Percentiles rank a stretch among this genome's conserved stretches.
These are phyloP conservation scores for Actinostola sp. DNA, from an alignment of 92 coral and sea anemone genomes.

Conservation along the genomic window DNA sequence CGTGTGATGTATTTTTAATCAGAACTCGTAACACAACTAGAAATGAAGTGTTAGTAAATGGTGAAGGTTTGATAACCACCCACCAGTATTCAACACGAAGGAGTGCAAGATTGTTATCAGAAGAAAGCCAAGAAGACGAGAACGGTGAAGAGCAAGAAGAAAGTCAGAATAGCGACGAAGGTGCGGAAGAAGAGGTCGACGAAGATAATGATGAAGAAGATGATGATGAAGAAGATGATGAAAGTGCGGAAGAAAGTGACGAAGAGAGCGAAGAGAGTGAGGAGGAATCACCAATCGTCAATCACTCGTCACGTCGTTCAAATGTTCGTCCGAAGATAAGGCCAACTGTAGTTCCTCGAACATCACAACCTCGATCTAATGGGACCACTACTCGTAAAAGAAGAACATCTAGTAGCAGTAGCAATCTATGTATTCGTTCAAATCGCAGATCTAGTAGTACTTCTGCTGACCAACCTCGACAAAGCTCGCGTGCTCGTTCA, in stretches of 20 bases:
- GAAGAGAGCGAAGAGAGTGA: slow-evolving; percentile 78
- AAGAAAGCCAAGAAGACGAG: slow-evolving; percentile 45
- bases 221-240: slow-evolving; percentile 67
- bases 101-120: slow-evolving; percentile 59
- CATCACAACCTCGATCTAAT: slow-evolving; percentile 14
- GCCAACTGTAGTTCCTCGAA: slow-evolving; percentile 64
- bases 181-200: slow-evolving; percentile 30
- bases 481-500: slow-evolving; percentile 64
- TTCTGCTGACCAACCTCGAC: slow-evolving; percentile 31
- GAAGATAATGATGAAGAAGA: slow-evolving; percentile 51
- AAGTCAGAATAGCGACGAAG: slow-evolving; percentile 58
- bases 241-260: slow-evolving; percentile 68
- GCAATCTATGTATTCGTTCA: slow-evolving; percentile 8
- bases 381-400: slow-evolving; percentile 32
- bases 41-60: slow-evolving; percentile 44
- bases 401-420: slow-evolving; percentile 22
- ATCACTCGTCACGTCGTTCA: slow-evolving; percentile 60
- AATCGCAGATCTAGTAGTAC: slow-evolving; percentile 38
- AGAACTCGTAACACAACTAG: slow-evolving; percentile 37
- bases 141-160: slow-evolving; percentile 63
- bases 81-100: slow-evolving; percentile 93
- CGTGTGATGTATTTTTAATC: too few species aligned
- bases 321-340: slow-evolving; percentile 76
- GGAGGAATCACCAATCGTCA: slow-evolving; percentile 35
- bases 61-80: slow-evolving; percentile 47